phyloP scores from a whole-genome alignment of 2,888 invertebrate genomes.

The Pardosa pseudoannulata region DNA sequence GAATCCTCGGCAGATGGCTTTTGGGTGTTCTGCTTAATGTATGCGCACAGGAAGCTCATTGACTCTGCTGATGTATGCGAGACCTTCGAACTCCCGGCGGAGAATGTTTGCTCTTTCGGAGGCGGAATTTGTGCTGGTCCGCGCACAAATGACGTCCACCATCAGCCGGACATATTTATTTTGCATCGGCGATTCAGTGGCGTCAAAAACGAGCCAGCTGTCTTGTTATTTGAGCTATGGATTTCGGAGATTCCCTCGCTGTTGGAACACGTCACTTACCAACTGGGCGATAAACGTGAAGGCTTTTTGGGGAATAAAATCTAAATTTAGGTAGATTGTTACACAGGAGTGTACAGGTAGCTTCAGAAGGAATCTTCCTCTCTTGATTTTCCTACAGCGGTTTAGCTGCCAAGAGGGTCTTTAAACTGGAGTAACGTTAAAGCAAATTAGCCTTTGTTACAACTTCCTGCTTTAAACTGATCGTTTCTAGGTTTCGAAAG shows the following conservation, averaged over 20 bases:
- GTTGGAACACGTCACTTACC: not conserved
- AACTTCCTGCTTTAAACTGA: too few relatives aligned
- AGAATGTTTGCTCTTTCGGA: not conserved
- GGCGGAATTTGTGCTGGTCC: not conserved
- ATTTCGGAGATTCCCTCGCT: not conserved
- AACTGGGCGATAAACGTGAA: not conserved
- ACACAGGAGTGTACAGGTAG: too few relatives aligned
- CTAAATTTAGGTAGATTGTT: too few relatives aligned
- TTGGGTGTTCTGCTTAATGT: constrained; percentile 4
- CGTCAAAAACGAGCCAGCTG: not conserved
- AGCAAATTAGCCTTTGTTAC: too few relatives aligned
- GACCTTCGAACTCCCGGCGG: constrained; percentile 3
- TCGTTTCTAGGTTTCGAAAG: too few relatives aligned
- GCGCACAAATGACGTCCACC: not conserved
- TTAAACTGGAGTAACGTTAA: too few relatives aligned
- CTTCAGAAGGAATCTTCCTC: too few relatives aligned
- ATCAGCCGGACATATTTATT: not conserved
- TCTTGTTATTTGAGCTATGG: not conserved
- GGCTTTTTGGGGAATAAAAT: not conserved
- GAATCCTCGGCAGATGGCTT: not conserved
- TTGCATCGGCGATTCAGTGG: not conserved
- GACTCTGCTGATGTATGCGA: not conserved
- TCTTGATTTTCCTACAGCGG: too few relatives aligned
- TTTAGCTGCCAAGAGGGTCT: too few relatives aligned
- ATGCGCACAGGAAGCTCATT: not conserved